Evolutionary conservation across 2,113 vertebrate species (phyloP).

Genomic region (Lophura nycthemera): DNA sequence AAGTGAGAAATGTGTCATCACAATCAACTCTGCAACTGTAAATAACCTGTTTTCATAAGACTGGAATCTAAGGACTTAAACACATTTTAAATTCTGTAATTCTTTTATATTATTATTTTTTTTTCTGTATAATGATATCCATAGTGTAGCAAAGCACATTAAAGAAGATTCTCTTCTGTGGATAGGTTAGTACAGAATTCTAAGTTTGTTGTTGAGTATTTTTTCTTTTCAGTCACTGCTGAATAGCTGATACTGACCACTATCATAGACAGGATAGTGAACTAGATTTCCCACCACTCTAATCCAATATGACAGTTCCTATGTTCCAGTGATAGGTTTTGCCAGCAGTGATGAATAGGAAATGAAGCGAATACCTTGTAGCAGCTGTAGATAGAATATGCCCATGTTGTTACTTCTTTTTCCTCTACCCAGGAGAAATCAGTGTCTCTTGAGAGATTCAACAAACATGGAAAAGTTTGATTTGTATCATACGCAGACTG

Average conservation of each 20-base stretch:
- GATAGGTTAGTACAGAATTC: neutral
- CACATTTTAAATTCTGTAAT: neutral
- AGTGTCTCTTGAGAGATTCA: slow-evolving; percentile 6
- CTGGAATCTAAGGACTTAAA: neutral
- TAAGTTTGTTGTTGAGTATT: neutral
- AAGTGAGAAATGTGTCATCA: neutral
- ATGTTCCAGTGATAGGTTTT: slow-evolving; percentile 44
- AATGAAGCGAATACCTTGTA: slow-evolving; percentile 49
- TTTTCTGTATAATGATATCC: neutral
- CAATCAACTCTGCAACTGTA: neutral
- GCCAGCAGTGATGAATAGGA: slow-evolving; percentile 59
- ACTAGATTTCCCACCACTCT: neutral
- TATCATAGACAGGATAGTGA: slow-evolving; percentile 15
- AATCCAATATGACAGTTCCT: slow-evolving; percentile 55
- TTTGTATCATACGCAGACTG: neutral
- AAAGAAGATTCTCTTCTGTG: neutral
- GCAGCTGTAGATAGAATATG: slow-evolving; percentile 21
- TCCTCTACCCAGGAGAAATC: slow-evolving; percentile 37
- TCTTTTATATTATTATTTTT: neutral
- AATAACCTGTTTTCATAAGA: neutral
- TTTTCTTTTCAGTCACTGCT: neutral
- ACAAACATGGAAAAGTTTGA: slow-evolving; percentile 27
- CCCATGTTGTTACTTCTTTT: slow-evolving; percentile 16
- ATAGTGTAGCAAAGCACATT: neutral
- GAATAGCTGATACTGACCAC: slow-evolving; percentile 51